Evolutionary conservation across 2,797 vertebrate genomes (phyloP), one percentile per base, ranked within the genome.

Genomic region (Phoebastria nigripes): DNA sequence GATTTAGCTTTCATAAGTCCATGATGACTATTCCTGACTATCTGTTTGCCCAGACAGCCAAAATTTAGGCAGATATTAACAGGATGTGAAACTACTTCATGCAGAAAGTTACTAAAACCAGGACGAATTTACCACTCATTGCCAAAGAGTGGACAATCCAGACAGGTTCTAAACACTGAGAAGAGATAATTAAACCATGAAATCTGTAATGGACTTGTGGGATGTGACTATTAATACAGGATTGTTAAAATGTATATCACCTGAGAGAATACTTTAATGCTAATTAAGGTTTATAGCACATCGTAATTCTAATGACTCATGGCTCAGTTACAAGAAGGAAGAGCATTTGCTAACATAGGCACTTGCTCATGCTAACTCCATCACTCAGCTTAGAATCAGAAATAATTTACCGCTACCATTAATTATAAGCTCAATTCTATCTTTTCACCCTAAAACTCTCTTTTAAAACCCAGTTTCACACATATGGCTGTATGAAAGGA

Each of bases 221-320:
- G 54, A 81, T 88, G 46, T 83, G 79, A 59, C 67, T 83, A 95
- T 95, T 95, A 94, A 97, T 94, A 90, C 21, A 33, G 49, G 56
- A 93, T 90, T 95, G 67, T 93, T 88, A 71, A 95, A 95, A 95
- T 61, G 24, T 61, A 49, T 89, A 59, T 74, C 72, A 94, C 94
- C 93, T 86, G 94, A 90, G 93, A 95, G 91, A 96, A 95, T 86
- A 91, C 26, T 95, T 94, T 81, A 83, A 91, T 93, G 80, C 52
- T 94, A 91, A 94, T 95, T 81, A 91, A 90, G 65, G 90, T 96
- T 95, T 95, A 96, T 81, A 71, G 72, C 49, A 74, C 16, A 31
- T 26, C 41, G 54, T 95, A 83, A 95, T 93, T 97, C 76, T 86
- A 95, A 95, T 93, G 88, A 71, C 82, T 95, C 91, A 86, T 86